phyloP scores from a whole-genome alignment of 2,797 vertebrate species.

The Neosilurus mollespiculum region DNA sequence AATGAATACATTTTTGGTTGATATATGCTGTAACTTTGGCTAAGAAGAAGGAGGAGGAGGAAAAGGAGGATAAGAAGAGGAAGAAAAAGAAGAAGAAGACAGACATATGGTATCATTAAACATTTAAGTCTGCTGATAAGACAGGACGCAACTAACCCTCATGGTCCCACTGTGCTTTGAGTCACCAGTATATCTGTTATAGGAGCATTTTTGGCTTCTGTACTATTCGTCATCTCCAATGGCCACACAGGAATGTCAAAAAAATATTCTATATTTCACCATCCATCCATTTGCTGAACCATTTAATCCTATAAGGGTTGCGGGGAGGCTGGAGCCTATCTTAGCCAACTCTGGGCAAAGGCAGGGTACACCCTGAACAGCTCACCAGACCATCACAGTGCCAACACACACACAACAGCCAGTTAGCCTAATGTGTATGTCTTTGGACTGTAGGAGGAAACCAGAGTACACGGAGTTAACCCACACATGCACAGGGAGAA shows the following conservation, averaged over 20 bases:
- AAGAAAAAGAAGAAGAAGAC: background rate
- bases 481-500: too few species aligned
- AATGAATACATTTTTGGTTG: constrained; percentile 4
- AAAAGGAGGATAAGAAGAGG: background rate
- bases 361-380: too few species aligned
- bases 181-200: background rate
- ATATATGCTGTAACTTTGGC: background rate
- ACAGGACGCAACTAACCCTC: background rate
- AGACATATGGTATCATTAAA: constrained; percentile 3
- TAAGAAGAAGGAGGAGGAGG: background rate
- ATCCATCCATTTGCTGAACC: background rate
- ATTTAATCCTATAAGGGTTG: too few species aligned
- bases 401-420: too few species aligned
- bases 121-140: background rate
- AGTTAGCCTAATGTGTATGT: too few species aligned
- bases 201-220: background rate
- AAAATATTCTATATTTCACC: constrained; percentile 52
- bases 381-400: too few species aligned
- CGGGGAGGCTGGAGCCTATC: too few species aligned
- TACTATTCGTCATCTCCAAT: background rate
- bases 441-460: too few species aligned
- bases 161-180: background rate
- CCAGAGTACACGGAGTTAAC: too few species aligned
- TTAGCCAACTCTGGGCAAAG: too few species aligned
- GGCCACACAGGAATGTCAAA: constrained; percentile 46